Percentiles rank a stretch among this genome's conserved stretches.
Evolutionary conservation across 1,140 invertebrate genomes (phyloP).

Genomic region (Sitodiplosis mosellana): DNA sequence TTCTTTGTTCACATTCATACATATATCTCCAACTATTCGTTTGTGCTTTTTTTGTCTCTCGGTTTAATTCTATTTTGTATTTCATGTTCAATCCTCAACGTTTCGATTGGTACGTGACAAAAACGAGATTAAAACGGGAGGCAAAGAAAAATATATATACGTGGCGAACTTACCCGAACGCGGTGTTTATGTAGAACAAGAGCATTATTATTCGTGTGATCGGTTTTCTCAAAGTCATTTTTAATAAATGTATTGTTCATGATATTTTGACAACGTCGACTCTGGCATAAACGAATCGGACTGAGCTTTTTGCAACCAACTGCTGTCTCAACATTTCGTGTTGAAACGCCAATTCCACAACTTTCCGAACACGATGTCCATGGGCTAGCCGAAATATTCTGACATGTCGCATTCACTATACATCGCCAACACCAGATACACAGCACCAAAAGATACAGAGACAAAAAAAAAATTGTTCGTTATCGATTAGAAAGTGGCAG

Average conservation of each 20-base stretch:
- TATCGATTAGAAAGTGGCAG: too few relatives aligned
- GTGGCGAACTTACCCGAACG: slow-evolving; percentile 18
- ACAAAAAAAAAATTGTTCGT: too few relatives aligned
- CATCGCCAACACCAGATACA: background rate
- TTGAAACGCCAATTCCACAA: slow-evolving; percentile 43
- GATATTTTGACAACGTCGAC: slow-evolving; percentile 20
- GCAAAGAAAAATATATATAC: background rate
- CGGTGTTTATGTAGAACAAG: slow-evolving; percentile 13
- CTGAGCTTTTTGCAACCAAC: slow-evolving; percentile 33
- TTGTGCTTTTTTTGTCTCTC: too few relatives aligned
- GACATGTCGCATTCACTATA: slow-evolving; percentile 26
- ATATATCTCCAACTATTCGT: too few relatives aligned
- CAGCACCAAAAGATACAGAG: too few relatives aligned
- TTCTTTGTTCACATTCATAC: too few relatives aligned
- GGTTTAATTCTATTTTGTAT: too few relatives aligned
- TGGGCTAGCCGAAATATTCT: slow-evolving; percentile 26
- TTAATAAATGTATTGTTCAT: slow-evolving; percentile 10
- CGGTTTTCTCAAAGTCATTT: background rate
- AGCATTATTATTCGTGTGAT: too few relatives aligned
- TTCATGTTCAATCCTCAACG: too few relatives aligned
- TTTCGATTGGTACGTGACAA: too few relatives aligned
- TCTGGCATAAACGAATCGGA: slow-evolving; percentile 40
- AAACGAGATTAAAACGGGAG: background rate
- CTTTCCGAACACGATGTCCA: slow-evolving; percentile 41
- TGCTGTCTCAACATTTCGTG: slow-evolving; percentile 37